These are phyloP conservation scores for Tonatia bakeri DNA, from an alignment of 2,113 vertebrate species.

Conservation along the genomic window DNA sequence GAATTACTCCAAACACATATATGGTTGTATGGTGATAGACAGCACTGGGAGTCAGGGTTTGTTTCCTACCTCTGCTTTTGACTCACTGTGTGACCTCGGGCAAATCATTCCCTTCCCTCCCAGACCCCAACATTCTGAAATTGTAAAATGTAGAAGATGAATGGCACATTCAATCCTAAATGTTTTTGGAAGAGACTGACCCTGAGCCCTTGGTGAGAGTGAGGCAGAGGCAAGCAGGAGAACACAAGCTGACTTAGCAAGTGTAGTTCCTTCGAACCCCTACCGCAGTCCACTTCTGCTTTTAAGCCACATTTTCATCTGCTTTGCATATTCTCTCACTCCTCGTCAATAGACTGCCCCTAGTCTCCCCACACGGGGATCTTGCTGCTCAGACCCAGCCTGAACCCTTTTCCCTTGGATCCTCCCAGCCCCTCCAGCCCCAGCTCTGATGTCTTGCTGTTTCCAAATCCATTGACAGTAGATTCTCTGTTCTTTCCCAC, in stretches of 20 bases:
- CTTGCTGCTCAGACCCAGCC: background rate
- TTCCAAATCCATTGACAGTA: background rate
- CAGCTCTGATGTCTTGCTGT: background rate
- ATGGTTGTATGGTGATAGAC: background rate
- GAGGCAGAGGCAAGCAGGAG: background rate
- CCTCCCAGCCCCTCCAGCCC: background rate
- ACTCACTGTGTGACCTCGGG: background rate
- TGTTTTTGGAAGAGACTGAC: background rate
- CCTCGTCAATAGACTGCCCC: background rate
- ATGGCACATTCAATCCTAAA: background rate
- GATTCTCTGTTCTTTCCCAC: background rate
- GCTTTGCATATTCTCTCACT: conserved; percentile 25
- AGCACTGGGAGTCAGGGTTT: background rate
- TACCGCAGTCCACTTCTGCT: background rate
- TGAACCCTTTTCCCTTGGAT: background rate
- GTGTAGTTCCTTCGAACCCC: no score
- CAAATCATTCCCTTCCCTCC: background rate
- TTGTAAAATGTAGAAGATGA: background rate
- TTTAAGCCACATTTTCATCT: background rate
- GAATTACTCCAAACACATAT: background rate
- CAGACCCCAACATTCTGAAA: background rate
- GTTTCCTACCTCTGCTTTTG: background rate
- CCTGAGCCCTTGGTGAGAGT: background rate
- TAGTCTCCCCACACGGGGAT: background rate
- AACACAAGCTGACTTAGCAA: background rate